These are phyloP conservation scores for Riparia riparia DNA, from an alignment of 2,113 vertebrate genomes.

Conservation along the genomic window DNA sequence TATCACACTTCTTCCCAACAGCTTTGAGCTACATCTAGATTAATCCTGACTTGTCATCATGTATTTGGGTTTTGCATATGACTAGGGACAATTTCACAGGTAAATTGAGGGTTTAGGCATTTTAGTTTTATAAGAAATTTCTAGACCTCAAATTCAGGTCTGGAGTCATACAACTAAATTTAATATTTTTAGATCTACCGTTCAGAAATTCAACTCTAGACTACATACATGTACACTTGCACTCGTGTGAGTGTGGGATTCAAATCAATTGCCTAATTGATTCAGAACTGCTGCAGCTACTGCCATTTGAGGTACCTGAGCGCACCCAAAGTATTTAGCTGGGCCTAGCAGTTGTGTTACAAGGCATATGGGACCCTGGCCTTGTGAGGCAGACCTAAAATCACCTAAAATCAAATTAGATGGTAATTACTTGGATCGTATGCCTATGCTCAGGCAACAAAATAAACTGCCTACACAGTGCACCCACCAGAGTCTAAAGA, in stretches of 20 bases:
- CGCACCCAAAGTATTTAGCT: background rate
- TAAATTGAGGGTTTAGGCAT: background rate
- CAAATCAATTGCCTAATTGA: rapidly evolving
- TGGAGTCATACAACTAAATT: background rate
- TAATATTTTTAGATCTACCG: background rate
- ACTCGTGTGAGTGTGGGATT: rapidly evolving
- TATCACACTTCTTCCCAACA: background rate
- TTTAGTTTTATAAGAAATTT: background rate
- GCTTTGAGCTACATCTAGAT: background rate
- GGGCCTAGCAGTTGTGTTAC: background rate
- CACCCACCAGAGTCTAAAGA: background rate
- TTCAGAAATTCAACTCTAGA: background rate
- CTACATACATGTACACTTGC: background rate
- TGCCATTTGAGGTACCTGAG: background rate
- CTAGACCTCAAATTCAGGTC: background rate
- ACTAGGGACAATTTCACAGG: background rate
- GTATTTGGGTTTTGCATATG: background rate
- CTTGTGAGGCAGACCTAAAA: background rate
- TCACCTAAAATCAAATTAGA: background rate
- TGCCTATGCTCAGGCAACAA: background rate
- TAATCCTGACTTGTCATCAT: background rate
- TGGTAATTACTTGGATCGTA: background rate
- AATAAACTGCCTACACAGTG: background rate
- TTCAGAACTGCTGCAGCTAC: background rate
- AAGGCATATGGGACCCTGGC: background rate